Percentiles rank a stretch among this genome's conserved stretches.
These are phyloP conservation scores for Spilosoma lubricipeda DNA, from an alignment of 2,888 invertebrate species.

Conservation along the genomic window DNA sequence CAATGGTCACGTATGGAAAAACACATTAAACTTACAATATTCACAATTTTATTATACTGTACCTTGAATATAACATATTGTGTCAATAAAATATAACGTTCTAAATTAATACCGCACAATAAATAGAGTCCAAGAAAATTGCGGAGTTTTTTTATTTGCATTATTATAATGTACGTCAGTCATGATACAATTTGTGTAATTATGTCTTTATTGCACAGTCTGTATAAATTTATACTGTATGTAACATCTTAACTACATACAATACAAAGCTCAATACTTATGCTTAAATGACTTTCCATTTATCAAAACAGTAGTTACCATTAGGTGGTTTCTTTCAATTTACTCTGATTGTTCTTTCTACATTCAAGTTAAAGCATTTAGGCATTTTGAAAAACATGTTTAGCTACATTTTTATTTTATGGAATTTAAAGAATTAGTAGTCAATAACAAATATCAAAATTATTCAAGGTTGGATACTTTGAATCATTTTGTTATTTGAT, in stretches of 20 bases:
- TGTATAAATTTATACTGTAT: neutral
- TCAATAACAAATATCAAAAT: too few relatives aligned
- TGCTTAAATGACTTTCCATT: neutral
- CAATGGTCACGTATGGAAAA: constrained; percentile 26
- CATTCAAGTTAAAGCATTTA: too few relatives aligned
- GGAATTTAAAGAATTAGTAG: too few relatives aligned
- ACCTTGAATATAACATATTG: constrained; percentile 31
- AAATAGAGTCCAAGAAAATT: constrained; percentile 21
- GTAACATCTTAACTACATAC: neutral
- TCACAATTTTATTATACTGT: constrained; percentile 20
- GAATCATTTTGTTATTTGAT: neutral
- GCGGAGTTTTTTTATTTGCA: too few relatives aligned
- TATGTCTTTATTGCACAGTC: constrained; percentile 8
- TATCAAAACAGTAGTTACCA: neutral
- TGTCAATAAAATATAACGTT: constrained; percentile 30
- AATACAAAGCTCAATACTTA: neutral
- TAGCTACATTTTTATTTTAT: too few relatives aligned
- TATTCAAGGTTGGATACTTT: too few relatives aligned
- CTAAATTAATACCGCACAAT: constrained; percentile 12
- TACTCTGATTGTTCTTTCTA: too few relatives aligned
- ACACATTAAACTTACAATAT: constrained; percentile 35
- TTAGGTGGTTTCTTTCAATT: neutral
- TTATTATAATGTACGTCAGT: constrained; percentile 17
- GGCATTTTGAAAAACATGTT: too few relatives aligned
- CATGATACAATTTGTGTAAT: constrained; percentile 25